phyloP scores from a whole-genome alignment of 2,113 vertebrate genomes.

The Sialia sialis region DNA sequence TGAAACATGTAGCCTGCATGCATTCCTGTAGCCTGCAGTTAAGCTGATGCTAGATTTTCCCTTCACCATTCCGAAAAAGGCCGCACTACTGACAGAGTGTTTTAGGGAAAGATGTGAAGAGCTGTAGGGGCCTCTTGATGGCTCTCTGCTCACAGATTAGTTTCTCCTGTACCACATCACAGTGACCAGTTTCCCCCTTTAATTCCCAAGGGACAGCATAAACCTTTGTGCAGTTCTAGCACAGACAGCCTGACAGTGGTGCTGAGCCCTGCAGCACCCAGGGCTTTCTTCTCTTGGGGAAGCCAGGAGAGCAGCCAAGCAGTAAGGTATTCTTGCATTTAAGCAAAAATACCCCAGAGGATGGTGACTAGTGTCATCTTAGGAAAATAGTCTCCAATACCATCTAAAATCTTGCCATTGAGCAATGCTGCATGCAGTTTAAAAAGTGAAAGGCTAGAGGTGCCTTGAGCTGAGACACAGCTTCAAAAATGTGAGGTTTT shows the following conservation, averaged over 20 bases:
- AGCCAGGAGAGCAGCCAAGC: not conserved
- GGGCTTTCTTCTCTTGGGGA: not conserved
- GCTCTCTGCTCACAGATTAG: not conserved
- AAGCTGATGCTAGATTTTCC: not conserved
- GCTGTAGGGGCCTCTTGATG: not conserved
- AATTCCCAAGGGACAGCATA: not conserved
- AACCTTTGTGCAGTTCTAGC: not conserved
- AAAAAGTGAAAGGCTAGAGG: not conserved
- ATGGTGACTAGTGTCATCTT: not conserved
- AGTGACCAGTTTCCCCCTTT: not conserved
- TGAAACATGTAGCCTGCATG: too few relatives aligned
- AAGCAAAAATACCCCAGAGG: not conserved
- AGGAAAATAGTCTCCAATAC: not conserved
- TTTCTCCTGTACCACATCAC: not conserved
- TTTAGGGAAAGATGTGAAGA: not conserved
- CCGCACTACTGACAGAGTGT: rapidly evolving
- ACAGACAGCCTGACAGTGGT: not conserved
- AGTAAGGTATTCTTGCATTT: not conserved
- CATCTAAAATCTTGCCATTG: not conserved
- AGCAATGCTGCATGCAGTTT: not conserved
- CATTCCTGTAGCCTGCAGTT: not conserved
- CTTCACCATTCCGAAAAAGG: not conserved
- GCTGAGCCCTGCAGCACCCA: not conserved
- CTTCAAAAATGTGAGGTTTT: not conserved
- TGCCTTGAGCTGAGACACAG: not conserved